Evolutionary conservation across 23 tunicate species (phyloP), one percentile per base, ranked within the genome.

Genomic region (Ascidia mentula): DNA sequence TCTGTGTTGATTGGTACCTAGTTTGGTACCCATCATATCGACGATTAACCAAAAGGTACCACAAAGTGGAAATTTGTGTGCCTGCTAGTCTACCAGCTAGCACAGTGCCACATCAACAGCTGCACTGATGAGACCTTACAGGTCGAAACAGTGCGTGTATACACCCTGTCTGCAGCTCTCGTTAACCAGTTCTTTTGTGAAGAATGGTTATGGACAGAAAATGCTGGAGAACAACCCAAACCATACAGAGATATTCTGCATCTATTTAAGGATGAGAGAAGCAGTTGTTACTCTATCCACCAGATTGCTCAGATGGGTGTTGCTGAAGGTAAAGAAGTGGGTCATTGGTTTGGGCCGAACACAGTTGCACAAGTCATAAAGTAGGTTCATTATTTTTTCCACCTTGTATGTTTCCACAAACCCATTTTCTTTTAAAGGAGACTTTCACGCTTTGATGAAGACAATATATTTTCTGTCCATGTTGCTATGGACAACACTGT

Each of bases 271-370:
- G 95, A 95, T 38, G 79, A 80, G 6, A 40, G 91, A 72, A 34
- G 82, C 34, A 72, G 91, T 69, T 79, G 88, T 37, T 89, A 84
- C 73, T 89, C 95, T 39, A 95, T 89, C 38, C 95, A 91, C 60
- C 99, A 96, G 77, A 96, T 96, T 34, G 99, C 99, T 18, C 90
- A 84, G 40, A 91, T 89, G 88, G 99, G 99, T 0, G 97, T 89
- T 30, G 90, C 77, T 33, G 97, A 96, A 60, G 96, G 97, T 9
- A 93, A 93, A 70, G 79, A 80, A 32, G 94, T 96, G 0, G 99
- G 99, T 0, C 97, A 91, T 69, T 96, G 99, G 99, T 96, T 96
- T 77, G 99, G 99, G 1, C 99, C 99, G 1, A 96, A 91, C 72
- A 91, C 99, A 34, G 81, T 96, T 28, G 84, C 97, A 9, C 99